These are phyloP conservation scores for Matsumurasca onukii DNA, from an alignment of 1,140 invertebrate genomes.

Conservation along the genomic window DNA sequence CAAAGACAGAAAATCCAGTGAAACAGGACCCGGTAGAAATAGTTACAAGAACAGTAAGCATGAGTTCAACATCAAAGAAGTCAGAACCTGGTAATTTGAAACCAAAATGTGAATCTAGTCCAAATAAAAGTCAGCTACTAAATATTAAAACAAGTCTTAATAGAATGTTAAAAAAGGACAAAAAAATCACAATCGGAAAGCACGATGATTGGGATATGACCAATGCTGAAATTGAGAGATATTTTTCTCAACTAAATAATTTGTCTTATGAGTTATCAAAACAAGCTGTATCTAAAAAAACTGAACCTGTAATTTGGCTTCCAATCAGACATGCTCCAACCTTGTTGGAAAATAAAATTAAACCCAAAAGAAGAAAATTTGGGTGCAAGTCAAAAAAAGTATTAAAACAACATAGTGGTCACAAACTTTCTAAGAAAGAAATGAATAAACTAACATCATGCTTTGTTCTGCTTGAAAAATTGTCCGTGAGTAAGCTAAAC, in stretches of 20 bases:
- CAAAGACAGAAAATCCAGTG: too few relatives aligned
- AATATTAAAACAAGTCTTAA: too few relatives aligned
- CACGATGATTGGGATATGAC: too few relatives aligned
- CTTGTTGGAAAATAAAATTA: background rate
- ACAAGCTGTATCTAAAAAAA: background rate
- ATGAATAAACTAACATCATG: background rate
- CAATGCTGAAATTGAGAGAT: background rate
- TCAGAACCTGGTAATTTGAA: too few relatives aligned
- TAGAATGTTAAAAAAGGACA: too few relatives aligned
- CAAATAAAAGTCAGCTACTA: too few relatives aligned
- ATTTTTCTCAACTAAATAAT: background rate
- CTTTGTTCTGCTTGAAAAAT: background rate
- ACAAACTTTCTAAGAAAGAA: background rate
- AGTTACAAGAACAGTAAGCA: too few relatives aligned
- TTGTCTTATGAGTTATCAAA: background rate
- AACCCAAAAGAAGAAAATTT: background rate
- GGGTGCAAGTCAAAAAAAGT: background rate
- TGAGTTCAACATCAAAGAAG: too few relatives aligned
- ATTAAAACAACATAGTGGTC: background rate
- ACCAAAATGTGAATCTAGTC: too few relatives aligned
- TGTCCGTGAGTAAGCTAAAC: too few relatives aligned
- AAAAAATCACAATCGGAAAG: too few relatives aligned
- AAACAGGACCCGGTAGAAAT: too few relatives aligned
- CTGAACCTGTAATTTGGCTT: background rate
- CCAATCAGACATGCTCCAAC: background rate